Percentiles rank a stretch among this genome's conserved stretches.
Conservation (phyloP, 2,797 vertebrate species). For the Parambassis ranga region DNA sequence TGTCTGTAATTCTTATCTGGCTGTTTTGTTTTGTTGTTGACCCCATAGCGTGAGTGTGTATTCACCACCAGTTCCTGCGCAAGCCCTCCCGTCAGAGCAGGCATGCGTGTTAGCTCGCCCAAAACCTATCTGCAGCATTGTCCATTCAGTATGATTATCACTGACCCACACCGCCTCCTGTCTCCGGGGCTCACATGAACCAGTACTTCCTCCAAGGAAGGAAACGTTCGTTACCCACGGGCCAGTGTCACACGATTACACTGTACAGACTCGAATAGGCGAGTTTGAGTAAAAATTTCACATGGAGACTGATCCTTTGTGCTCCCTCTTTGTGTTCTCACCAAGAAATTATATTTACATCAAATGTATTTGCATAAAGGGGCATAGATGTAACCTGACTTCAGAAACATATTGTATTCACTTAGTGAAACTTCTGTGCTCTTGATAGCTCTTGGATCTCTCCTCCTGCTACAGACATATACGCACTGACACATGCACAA, state of each 20-base stretch:
- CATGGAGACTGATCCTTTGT: background rate
- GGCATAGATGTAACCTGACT: conserved; percentile 24
- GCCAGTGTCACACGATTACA: conserved; percentile 63
- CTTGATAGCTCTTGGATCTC: conserved; percentile 2
- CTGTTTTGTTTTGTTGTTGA: conserved; percentile 70
- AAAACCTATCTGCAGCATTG: conserved; percentile 77
- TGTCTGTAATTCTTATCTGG: conserved; percentile 66
- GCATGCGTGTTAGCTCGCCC: conserved; percentile 64
- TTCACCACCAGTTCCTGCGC: conserved; percentile 67
- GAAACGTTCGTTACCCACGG: conserved; percentile 75
- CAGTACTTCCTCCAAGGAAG: conserved; percentile 80
- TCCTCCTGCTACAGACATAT: conserved; percentile 5
- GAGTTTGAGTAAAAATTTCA: conserved; percentile 33
- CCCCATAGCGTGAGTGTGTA: conserved; percentile 63
- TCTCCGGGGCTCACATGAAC: conserved; percentile 76
- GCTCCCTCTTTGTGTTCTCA: background rate
- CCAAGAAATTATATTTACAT: conserved; percentile 7
- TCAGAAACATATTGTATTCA: conserved; percentile 32
- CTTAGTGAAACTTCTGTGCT: conserved; percentile 20
- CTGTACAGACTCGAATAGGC: conserved; percentile 58
- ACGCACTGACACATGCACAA: conserved; percentile 38
- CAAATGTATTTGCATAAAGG: background rate
- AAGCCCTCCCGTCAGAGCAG: conserved; percentile 59
- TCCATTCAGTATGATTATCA: conserved; percentile 79
- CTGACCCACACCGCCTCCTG: conserved; percentile 77